Evolutionary conservation across 2,888 invertebrate species (phyloP), one percentile per base, ranked within the genome.

Genomic region (Leptarthrus brevirostris): DNA sequence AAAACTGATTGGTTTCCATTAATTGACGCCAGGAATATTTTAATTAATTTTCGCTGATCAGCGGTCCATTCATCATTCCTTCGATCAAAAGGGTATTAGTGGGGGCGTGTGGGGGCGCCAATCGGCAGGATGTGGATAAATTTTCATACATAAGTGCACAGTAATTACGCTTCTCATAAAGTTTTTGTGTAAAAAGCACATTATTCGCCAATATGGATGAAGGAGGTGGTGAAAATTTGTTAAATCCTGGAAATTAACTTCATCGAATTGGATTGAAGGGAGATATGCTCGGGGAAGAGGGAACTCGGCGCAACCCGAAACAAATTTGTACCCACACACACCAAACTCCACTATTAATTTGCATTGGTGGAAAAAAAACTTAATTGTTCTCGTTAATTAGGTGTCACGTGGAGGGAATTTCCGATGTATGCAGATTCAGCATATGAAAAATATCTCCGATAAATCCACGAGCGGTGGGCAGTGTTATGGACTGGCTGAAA

Each of bases 1-100:
- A 81, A 80, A 83, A 83, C 83, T 83, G 83, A 83, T 83, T 83
- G 83, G 80, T 81, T 83, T 80, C 83, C 83, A 83, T 83, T 83
- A 83, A 83, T 83, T 83, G 81, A 81, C 80, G 79, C 77, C 78
- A 76, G 73, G 77, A 75, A 74, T 76, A 83, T 83, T 83, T 83
- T 83, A 83, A 83, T 83, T 83, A 83, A 83, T 83, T 83, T 83
- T 81, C 81, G 80, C 82, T 69, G 69, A 69, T 69, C 69, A 69
- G 69, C 69, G 52, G 52, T 30, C 64, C 34, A 69, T 69, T 69
- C 52, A 69, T 69, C 69, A 52, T 69, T 69, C 52, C 69, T 52
- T 34, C 34, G 34, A 30, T 34, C 16, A 69, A 20, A 52, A 26
- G 49, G 49, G 20, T 69, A 36, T 30, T 69, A 69, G 69, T 18